phyloP scores from a whole-genome alignment of 2,113 vertebrate species.

The Varanus komodoensis region DNA sequence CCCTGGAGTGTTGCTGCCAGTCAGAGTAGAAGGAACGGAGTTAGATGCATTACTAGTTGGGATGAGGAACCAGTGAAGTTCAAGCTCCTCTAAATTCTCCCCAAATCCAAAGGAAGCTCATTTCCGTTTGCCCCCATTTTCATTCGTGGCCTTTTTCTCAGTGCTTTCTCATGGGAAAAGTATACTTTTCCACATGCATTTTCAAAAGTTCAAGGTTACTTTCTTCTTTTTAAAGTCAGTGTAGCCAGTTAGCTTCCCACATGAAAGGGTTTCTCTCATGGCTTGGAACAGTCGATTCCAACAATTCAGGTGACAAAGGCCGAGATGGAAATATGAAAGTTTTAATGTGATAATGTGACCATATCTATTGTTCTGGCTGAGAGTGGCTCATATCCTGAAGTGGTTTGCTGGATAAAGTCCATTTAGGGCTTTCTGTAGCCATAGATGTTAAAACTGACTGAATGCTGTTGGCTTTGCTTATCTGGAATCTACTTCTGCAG shows the following conservation, averaged over 20 bases:
- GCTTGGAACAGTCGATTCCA: neutral
- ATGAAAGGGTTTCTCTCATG: neutral
- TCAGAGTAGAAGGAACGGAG: neutral
- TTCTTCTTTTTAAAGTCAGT: neutral
- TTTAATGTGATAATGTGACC: neutral
- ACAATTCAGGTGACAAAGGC: neutral
- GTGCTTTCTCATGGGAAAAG: no score
- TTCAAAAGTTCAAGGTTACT: neutral
- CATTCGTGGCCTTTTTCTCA: no score
- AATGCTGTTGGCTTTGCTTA: constrained; percentile 16
- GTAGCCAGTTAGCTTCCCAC: neutral
- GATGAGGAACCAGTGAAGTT: no score
- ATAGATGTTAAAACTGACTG: constrained; percentile 6
- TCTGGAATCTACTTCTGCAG: neutral
- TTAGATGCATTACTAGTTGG: no score
- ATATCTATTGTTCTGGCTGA: constrained; percentile 2
- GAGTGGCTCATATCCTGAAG: constrained; percentile 12
- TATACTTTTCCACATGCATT: no score
- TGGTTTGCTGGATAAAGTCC: constrained; percentile 27
- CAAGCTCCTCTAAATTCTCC: no score
- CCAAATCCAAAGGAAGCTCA: no score
- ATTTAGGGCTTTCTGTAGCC: neutral
- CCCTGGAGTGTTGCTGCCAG: neutral
- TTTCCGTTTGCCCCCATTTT: no score
- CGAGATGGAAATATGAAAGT: neutral